A percentile compares a stretch with the other conserved stretches of the same genome.
phyloP scores from a whole-genome alignment of 2,888 invertebrate species.

The Latheticus oryzae region DNA sequence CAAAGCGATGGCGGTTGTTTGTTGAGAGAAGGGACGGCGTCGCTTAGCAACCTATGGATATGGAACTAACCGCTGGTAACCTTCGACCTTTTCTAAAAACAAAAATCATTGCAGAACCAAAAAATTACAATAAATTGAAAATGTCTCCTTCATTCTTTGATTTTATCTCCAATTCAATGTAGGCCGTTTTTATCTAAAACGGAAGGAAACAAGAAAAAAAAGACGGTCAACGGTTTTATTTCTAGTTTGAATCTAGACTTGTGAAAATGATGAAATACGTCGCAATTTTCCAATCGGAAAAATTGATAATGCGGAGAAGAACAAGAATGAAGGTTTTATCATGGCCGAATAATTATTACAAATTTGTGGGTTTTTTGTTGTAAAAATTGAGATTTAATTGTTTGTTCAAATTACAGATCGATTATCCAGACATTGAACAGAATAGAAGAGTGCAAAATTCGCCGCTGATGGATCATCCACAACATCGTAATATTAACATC shows the following conservation, averaged over 20 bases:
- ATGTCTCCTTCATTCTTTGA: too few relatives aligned
- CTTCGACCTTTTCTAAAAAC: constrained; percentile 59
- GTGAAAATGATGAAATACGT: constrained; percentile 64
- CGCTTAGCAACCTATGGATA: constrained; percentile 52
- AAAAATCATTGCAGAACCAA: too few relatives aligned
- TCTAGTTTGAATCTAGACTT: not conserved
- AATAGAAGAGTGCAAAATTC: constrained; percentile 60
- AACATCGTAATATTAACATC: constrained; percentile 61
- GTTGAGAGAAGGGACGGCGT: constrained; percentile 46
- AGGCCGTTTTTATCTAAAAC: constrained; percentile 29
- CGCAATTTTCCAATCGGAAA: too few relatives aligned
- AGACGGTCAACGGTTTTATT: constrained; percentile 16
- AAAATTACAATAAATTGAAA: too few relatives aligned
- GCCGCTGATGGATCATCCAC: constrained; percentile 63
- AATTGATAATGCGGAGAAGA: constrained; percentile 49
- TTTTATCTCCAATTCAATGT: constrained; percentile 21
- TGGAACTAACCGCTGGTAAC: constrained; percentile 55
- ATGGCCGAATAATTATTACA: constrained; percentile 56
- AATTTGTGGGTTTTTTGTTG: not conserved
- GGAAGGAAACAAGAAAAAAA: constrained; percentile 36
- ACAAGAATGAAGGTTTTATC: constrained; percentile 59
- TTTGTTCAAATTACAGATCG: constrained; percentile 72
- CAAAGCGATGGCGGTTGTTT: constrained; percentile 36
- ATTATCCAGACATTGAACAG: constrained; percentile 73
- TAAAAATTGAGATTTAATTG: too few relatives aligned